phyloP scores from a whole-genome alignment of 2,888 invertebrate species.

The Leistus spinibarbis region DNA sequence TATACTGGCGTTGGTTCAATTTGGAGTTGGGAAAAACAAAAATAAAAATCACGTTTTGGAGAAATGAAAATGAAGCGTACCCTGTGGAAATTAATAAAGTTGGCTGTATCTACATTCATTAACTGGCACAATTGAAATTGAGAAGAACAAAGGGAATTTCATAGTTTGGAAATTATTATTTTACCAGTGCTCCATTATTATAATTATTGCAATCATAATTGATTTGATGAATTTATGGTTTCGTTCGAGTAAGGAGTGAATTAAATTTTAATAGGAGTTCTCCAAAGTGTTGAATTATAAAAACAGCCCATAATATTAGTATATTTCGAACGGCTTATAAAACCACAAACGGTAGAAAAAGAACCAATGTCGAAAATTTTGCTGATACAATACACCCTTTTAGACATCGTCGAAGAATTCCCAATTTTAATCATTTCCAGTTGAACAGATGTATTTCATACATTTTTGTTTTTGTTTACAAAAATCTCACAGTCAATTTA shows the following conservation, averaged over 20 bases:
- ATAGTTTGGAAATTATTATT: not conserved
- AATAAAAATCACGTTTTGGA: not conserved
- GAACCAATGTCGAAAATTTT: too few relatives aligned
- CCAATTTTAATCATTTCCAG: too few relatives aligned
- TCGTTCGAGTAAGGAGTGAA: not conserved
- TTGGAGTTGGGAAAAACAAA: conserved; percentile 8
- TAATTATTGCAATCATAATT: not conserved
- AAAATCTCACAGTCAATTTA: not conserved
- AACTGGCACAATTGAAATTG: not conserved
- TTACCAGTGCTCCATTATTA: not conserved
- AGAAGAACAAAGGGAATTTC: not conserved
- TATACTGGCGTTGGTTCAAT: conserved; percentile 30
- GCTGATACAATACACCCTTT: too few relatives aligned
- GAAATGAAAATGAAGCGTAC: conserved; percentile 16
- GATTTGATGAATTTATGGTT: not conserved
- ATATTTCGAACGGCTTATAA: too few relatives aligned
- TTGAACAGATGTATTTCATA: too few relatives aligned
- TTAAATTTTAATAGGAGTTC: not conserved
- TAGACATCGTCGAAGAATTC: too few relatives aligned
- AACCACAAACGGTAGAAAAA: too few relatives aligned
- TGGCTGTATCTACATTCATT: not conserved
- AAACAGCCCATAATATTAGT: too few relatives aligned
- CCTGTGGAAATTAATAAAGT: conserved; percentile 12
- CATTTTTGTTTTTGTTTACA: too few relatives aligned
- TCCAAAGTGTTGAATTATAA: too few relatives aligned